phyloP scores from a whole-genome alignment of 2,113 vertebrate genomes.

The Rattus norvegicus region GRCr8 NC_086025.1:52901001-52901500 shows the following conservation, averaged over 20 bases:
- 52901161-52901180: neutral
- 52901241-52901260: neutral
- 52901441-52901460: constrained; percentile 14
- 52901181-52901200: neutral
- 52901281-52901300: neutral
- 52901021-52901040: constrained; percentile 27
- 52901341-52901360: neutral
- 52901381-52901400: neutral
- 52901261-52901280: too few relatives aligned
- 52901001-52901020: neutral
- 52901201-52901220: neutral
- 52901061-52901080: neutral
- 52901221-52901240: neutral
- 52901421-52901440: neutral
- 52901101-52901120: neutral
- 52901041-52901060: neutral
- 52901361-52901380: neutral
- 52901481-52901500: too few relatives aligned
- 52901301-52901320: neutral
- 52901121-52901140: neutral
- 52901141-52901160: neutral
- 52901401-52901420: neutral
- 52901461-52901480: too few relatives aligned
- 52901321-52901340: neutral
- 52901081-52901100: neutral